Evolutionary conservation across 2,888 invertebrate species (phyloP), one percentile per base, ranked within the genome.

Genomic region (Ceramica pisi): DNA sequence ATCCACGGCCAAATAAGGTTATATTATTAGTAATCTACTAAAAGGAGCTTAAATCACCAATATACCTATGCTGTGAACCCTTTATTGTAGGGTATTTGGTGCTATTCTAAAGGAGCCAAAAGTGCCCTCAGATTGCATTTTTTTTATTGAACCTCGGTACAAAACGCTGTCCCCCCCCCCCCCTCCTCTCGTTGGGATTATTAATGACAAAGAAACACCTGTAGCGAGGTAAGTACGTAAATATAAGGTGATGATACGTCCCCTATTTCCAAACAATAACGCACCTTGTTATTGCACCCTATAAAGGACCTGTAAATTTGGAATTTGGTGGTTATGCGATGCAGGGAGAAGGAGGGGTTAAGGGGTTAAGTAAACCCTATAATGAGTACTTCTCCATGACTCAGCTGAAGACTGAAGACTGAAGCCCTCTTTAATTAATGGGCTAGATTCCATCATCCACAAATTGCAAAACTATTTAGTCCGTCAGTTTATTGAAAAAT

Each of bases 121-220:
- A 1, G 23, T 8, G 2, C 12, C 10, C 16, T 19, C 5, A 14
- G 14, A 12, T n/a, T 44, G n/a, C 16, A n/a, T 21, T 21, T 31
- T 14, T 41, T 23, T 48, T 38, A 38, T 26, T 71, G n/a, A 35
- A 53, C 0, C 7, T 23, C 5, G 10, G 31, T 31, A 14, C 12
- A n/a, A 44, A 64, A 57, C n/a, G 16, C 26, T 6, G 14, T 7
- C 10, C 14, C 19, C n/a, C n/a, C n/a, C n/a, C n/a, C n/a, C n/a
- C n/a, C n/a, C n/a, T n/a, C n/a, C 21, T 19, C 19, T 9, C 31
- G 31, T 31, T 31, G 44, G n/a, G 26, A 46, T 23, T 31, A 48
- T 50, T 14, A 9, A 38, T 48, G 7, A 21, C 62, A 51, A 51
- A 14, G 50, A 62, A 51, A 16, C 16, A 73, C 60, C 23, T 70